These are phyloP conservation scores for Melanotaenia boesemani DNA, from an alignment of 2,797 vertebrate genomes.

Conservation along the genomic window DNA sequence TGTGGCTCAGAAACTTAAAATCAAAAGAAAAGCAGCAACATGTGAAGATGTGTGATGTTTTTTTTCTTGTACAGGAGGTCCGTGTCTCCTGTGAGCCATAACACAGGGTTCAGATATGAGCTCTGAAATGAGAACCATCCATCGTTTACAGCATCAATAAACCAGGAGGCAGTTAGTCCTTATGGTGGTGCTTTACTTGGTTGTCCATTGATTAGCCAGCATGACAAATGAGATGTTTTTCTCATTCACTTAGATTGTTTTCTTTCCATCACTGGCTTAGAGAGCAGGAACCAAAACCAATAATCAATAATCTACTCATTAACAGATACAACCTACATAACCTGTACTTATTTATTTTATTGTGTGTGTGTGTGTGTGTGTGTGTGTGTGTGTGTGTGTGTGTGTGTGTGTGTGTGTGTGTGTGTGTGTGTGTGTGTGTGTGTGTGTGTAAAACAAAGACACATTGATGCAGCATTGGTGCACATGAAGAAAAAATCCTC, in stretches of 20 bases:
- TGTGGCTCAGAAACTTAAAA: neutral
- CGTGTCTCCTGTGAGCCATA: constrained; percentile 24
- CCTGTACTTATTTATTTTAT: constrained; percentile 5
- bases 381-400: too few relatives aligned
- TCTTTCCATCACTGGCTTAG: neutral
- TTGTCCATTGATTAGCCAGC: constrained; percentile 26
- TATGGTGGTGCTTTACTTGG: constrained; percentile 22
- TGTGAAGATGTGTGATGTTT: neutral
- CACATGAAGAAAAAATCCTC: too few relatives aligned
- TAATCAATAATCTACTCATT: neutral
- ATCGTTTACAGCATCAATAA: constrained; percentile 26
- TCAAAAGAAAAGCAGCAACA: neutral
- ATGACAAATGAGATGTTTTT: constrained; percentile 27
- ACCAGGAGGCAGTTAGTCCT: constrained; percentile 1
- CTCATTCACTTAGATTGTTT: constrained; percentile 12
- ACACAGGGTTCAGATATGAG: constrained; percentile 22
- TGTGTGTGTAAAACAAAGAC: too few relatives aligned
- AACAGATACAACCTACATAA: neutral
- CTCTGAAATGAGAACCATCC: constrained; percentile 56
- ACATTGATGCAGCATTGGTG: neutral
- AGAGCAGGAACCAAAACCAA: constrained; percentile 3
- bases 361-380: too few relatives aligned
- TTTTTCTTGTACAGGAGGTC: constrained; percentile 4
- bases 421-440: too few relatives aligned
- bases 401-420: too few relatives aligned